phyloP scores from a whole-genome alignment of 1,140 invertebrate genomes.

The Manduca sexta region DNA sequence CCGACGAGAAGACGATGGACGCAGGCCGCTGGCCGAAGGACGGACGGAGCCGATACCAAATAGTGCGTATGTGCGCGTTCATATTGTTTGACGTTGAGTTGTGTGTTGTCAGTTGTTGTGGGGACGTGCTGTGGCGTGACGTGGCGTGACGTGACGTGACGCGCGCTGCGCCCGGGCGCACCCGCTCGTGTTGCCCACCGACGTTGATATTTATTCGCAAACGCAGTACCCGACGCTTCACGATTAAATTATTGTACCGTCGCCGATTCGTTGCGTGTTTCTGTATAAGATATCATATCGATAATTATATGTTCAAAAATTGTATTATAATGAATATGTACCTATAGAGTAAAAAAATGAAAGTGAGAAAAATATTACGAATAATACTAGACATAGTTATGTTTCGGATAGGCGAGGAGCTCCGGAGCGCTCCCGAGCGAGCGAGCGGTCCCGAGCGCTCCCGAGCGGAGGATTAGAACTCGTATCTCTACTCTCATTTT shows the following conservation, averaged over 20 bases:
- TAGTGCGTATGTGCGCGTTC: slow-evolving; percentile 59
- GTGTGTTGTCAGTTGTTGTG: slow-evolving; percentile 27
- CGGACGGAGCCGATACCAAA: slow-evolving; percentile 58
- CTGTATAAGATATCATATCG: slow-evolving; percentile 71
- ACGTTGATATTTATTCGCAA: slow-evolving; percentile 63
- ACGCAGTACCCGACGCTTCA: slow-evolving; percentile 61
- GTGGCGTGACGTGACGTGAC: slow-evolving; percentile 24
- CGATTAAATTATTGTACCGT: slow-evolving; percentile 65
- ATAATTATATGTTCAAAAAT: slow-evolving; percentile 72
- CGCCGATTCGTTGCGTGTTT: slow-evolving; percentile 66
- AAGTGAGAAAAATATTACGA: slow-evolving; percentile 73
- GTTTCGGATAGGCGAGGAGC: slow-evolving; percentile 64
- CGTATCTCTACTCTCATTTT: slow-evolving; percentile 66
- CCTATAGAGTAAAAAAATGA: slow-evolving; percentile 71
- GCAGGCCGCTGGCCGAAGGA: slow-evolving; percentile 9
- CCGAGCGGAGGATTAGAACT: slow-evolving; percentile 49
- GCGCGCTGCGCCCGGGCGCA: slow-evolving; percentile 16
- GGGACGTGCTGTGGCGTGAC: slow-evolving; percentile 32
- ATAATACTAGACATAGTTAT: slow-evolving; percentile 69
- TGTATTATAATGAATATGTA: slow-evolving; percentile 72
- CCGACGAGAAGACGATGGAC: slow-evolving; percentile 9
- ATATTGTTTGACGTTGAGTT: slow-evolving; percentile 59
- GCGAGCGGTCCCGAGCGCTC: slow-evolving; percentile 53
- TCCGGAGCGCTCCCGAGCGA: slow-evolving; percentile 49
- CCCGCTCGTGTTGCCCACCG: slow-evolving; percentile 37